Percentiles rank a stretch among this genome's conserved stretches.
Conservation (phyloP, 2,113 vertebrate species). For the Cyprinodon tularosa region DNA sequence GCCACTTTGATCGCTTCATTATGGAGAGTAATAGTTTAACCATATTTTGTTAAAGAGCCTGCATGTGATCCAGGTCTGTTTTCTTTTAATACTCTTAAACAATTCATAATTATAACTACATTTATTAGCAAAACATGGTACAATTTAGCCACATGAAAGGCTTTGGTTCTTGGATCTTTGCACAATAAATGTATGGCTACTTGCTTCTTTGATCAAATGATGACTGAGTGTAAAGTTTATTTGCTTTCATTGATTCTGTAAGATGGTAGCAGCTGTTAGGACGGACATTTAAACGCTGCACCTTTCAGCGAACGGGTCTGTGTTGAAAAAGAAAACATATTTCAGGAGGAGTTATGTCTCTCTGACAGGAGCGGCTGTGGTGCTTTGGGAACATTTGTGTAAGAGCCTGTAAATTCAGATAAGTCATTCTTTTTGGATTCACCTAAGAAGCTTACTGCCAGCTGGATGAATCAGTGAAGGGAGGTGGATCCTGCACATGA, state of each 20-base stretch:
- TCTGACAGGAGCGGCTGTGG: slow-evolving; percentile 28
- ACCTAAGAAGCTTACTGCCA: slow-evolving; percentile 56
- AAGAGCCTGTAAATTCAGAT: slow-evolving; percentile 41
- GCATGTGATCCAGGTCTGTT: not conserved
- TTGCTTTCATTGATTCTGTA: not conserved
- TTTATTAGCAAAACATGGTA: not conserved
- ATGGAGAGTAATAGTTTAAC: not conserved
- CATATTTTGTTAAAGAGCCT: not conserved
- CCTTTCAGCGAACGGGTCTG: slow-evolving; percentile 3
- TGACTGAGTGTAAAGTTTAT: not conserved
- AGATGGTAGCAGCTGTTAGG: not conserved
- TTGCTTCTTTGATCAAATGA: no score
- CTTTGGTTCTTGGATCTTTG: not conserved
- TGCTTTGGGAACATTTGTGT: slow-evolving; percentile 50
- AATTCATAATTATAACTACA: not conserved
- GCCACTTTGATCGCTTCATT: not conserved
- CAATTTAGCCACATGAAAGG: no score
- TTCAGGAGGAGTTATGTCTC: slow-evolving; percentile 31
- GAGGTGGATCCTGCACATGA: slow-evolving; percentile 34
- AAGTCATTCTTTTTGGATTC: slow-evolving; percentile 51
- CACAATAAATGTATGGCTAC: not conserved
- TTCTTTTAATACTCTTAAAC: not conserved
- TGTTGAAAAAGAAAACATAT: slow-evolving; percentile 16
- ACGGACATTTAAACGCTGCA: not conserved
- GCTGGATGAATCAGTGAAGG: slow-evolving; percentile 27